Evolutionary conservation across 1,140 invertebrate species (phyloP).

Genomic region (Brachionus rotundiformis): DNA sequence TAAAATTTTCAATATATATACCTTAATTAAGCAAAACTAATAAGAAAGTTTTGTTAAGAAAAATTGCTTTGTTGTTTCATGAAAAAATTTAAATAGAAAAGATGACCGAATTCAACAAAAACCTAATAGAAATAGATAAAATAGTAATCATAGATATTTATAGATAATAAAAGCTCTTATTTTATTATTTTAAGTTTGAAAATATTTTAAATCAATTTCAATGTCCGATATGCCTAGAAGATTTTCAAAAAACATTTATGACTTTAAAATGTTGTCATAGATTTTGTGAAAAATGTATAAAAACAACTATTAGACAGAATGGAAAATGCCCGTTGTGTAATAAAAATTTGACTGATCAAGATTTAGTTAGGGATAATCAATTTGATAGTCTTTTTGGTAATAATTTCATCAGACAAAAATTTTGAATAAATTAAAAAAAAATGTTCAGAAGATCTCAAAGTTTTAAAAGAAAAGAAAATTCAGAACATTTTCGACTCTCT

Average conservation of each 20-base stretch:
- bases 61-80: too few species aligned
- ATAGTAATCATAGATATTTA: neutral
- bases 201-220: conserved; percentile 35
- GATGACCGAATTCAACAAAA: neutral
- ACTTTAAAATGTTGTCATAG: conserved; percentile 23
- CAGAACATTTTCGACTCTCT: neutral
- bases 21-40: neutral
- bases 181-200: conserved; percentile 4
- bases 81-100: too few species aligned
- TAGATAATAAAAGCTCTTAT: too few species aligned
- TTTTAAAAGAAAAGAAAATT: conserved; percentile 45
- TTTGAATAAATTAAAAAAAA: too few species aligned
- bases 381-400: conserved; percentile 16
- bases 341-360: neutral
- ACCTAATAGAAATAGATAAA: conserved; percentile 9
- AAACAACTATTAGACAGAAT: neutral
- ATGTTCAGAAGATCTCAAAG: conserved; percentile 7
- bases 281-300: conserved; percentile 35
- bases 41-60: conserved; percentile 47
- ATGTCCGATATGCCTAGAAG: conserved; percentile 9
- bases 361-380: conserved; percentile 24
- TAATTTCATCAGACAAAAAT: too few species aligned
- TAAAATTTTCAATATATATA: too few species aligned
- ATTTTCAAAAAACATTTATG: conserved; percentile 20
- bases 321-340: conserved; percentile 38